Base-by-base conservation (phyloP, 2,113 vertebrate genomes). In the Rhynchomys soricoides region DNA sequence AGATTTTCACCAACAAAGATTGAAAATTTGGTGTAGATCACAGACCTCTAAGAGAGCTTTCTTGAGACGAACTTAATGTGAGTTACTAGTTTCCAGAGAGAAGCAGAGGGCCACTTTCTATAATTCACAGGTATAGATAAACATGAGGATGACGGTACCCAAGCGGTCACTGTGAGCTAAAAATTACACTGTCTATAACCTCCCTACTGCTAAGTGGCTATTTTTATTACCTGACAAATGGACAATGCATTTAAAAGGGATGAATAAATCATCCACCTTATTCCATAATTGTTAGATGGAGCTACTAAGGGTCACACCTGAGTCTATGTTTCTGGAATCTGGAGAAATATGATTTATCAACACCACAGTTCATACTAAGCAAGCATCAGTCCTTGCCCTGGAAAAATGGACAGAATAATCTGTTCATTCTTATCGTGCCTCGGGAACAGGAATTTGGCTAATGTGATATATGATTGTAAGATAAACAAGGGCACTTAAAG, bases 291-390 rank as follows among this genome's bases (percentile, higher is more conserved):
- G 12, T 13, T 74, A 74, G 90, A 57, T 43, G 17, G 34, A 15
- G 75, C 37, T 71, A 50, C 52, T 45, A 74, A 96, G 79, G n/a
- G 26, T 92, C 64, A 48, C 24, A 96, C 50, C 50, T 37, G 45
- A 95, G 24, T 78, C 52, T 85, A 43, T 52, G 2, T 93, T 83
- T 92, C 43, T 34, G 90, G 43, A 96, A 96, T 79, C n/a, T 85
- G 1, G 16, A 24, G 40, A 48, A 93, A 87, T 31, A 66, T 4
- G 24, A 81, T 55, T 59, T n/a, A 26, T 87, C 48, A 91, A 86
- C 89, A 81, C 34, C 48, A 71, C 5, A 86, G 73, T 50, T 94
- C 55, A 83, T 68, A 62, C 15, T 2, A 68, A 92, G 71, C 40
- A 66, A 94, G 74, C 66, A 74, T 78, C 29, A 87, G n/a, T 22